Percentiles rank a stretch among this genome's conserved stretches.
Conservation (phyloP, 2,888 invertebrate genomes). For the Pollenia labialis region DNA sequence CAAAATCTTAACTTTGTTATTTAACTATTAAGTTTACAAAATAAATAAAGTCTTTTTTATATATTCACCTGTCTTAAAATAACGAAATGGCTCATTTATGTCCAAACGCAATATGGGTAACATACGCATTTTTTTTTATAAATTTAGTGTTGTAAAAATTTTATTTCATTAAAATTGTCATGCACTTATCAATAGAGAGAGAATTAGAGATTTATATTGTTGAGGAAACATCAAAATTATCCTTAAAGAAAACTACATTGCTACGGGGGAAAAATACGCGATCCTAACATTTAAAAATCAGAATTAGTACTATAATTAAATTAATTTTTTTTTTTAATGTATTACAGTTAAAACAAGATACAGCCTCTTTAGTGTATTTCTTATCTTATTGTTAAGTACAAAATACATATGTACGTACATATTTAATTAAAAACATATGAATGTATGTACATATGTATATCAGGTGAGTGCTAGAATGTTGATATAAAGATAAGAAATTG, state of each 20-base stretch:
- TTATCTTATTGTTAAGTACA: slow-evolving; percentile 65
- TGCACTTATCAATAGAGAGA: slow-evolving; percentile 57
- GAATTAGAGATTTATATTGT: slow-evolving; percentile 35
- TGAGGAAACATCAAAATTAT: too few relatives aligned
- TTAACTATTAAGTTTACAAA: not conserved
- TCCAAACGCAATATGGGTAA: slow-evolving; percentile 80
- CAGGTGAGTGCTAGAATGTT: slow-evolving; percentile 41
- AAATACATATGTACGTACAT: not conserved
- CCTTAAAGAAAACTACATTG: slow-evolving; percentile 49
- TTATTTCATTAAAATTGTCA: slow-evolving; percentile 56
- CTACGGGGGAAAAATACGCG: slow-evolving; percentile 5
- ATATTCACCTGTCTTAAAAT: slow-evolving; percentile 76
- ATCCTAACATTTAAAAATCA: slow-evolving; percentile 48
- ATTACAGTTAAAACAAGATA: slow-evolving; percentile 38
- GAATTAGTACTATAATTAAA: slow-evolving; percentile 52
- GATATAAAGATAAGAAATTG: slow-evolving; percentile 68
- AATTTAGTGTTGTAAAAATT: slow-evolving; percentile 29
- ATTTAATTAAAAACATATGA: slow-evolving; percentile 13
- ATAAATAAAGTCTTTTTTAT: not conserved
- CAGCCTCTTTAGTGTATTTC: slow-evolving; percentile 68
- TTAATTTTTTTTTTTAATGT: slow-evolving; percentile 22
- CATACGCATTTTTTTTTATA: slow-evolving; percentile 79
- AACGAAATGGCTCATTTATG: slow-evolving; percentile 71
- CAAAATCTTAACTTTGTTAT: too few relatives aligned
- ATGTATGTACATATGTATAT: slow-evolving; percentile 1